Evolutionary conservation across 2,113 vertebrate species (phyloP).

Genomic region (Pelecanoides urinatrix): DNA sequence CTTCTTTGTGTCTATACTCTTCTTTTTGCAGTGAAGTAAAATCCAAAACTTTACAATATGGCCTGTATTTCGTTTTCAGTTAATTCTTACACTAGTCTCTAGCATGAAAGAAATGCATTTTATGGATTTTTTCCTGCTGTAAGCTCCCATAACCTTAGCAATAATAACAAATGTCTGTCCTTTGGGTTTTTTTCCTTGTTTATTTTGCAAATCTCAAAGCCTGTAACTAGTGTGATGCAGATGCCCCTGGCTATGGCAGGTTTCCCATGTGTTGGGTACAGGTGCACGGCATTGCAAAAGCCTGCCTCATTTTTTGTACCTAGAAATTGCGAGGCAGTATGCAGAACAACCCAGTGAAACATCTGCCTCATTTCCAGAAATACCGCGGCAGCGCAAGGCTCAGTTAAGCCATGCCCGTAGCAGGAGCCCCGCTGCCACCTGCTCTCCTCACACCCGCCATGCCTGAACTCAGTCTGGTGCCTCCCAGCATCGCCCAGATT

Average conservation of each 20-base stretch:
- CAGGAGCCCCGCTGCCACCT: background rate
- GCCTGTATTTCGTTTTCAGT: background rate
- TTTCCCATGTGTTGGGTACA: background rate
- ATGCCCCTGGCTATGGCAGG: background rate
- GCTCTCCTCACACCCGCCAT: rapidly evolving
- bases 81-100: background rate
- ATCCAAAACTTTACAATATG: background rate
- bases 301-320: rapidly evolving
- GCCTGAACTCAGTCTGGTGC: background rate
- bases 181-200: background rate
- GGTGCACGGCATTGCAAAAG: background rate
- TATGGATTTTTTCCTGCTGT: background rate
- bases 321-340: rapidly evolving
- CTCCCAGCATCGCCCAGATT: rapidly evolving
- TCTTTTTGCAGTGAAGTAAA: background rate
- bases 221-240: background rate
- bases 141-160: background rate
- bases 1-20: background rate
- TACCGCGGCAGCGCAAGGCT: rapidly evolving
- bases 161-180: background rate
- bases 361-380: background rate
- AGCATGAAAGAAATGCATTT: background rate
- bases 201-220: background rate
- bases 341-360: background rate
- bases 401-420: rapidly evolving